Percentiles rank a stretch among this genome's conserved stretches.
Evolutionary conservation across 2,888 invertebrate genomes (phyloP).

Genomic region (Xanthorhoe spadicearia): DNA sequence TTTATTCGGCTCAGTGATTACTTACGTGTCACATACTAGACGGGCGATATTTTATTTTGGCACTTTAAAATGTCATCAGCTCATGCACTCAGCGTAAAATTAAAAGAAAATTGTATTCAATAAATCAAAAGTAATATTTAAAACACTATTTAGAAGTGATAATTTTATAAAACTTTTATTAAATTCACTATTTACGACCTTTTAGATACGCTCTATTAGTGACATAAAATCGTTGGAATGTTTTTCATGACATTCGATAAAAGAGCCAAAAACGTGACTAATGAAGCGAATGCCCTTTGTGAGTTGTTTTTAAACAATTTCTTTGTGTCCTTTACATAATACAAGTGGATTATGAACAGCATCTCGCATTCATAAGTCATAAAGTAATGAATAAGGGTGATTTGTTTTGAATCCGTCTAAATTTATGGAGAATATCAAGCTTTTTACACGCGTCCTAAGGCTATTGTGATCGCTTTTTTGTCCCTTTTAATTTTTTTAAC

Average conservation of each 20-base stretch:
- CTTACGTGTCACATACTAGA: slow-evolving; percentile 4
- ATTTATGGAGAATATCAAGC: slow-evolving; percentile 81
- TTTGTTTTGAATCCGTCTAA: slow-evolving; percentile 84
- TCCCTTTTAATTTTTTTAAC: slow-evolving; percentile 80
- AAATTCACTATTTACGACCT: slow-evolving; percentile 15
- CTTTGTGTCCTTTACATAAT: slow-evolving; percentile 72
- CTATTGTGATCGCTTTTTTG: slow-evolving; percentile 81
- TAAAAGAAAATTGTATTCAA: slow-evolving; percentile 17
- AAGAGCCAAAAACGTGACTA: slow-evolving; percentile 69
- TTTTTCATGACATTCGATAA: slow-evolving; percentile 38
- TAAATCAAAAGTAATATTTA: slow-evolving; percentile 19
- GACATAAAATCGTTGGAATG: slow-evolving; percentile 40
- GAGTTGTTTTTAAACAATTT: slow-evolving; percentile 66
- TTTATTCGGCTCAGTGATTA: slow-evolving; percentile 9
- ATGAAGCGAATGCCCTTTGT: slow-evolving; percentile 73
- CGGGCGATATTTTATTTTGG: slow-evolving; percentile 33
- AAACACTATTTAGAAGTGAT: slow-evolving; percentile 5
- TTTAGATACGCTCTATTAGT: slow-evolving; percentile 52
- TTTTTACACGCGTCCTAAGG: slow-evolving; percentile 80
- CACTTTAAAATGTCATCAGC: slow-evolving; percentile 33
- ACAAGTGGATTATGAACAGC: slow-evolving; percentile 78
- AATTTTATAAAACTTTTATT: slow-evolving; percentile 18
- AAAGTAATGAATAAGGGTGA: slow-evolving; percentile 84
- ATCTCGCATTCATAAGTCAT: slow-evolving; percentile 80
- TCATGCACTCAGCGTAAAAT: slow-evolving; percentile 15